phyloP scores from a whole-genome alignment of 2,797 vertebrate species.

The Neosalanx taihuensis region DNA sequence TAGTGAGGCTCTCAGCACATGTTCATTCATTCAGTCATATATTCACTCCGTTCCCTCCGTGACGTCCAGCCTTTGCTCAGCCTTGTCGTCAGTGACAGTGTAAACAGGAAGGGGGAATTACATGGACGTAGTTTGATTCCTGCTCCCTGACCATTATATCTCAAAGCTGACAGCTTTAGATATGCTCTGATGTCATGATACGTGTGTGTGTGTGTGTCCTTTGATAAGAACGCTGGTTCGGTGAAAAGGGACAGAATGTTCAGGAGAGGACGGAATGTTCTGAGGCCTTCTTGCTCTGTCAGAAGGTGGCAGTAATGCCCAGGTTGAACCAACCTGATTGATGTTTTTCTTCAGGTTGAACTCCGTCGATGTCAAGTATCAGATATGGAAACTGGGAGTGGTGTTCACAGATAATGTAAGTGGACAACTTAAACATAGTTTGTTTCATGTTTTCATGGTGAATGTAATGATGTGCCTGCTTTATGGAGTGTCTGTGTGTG shows the following conservation, averaged over 20 bases:
- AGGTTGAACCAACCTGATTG: constrained; percentile 11
- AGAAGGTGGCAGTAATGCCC: constrained; percentile 30
- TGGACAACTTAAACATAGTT: constrained; percentile 10
- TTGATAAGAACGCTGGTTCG: not conserved
- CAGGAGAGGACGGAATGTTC: not conserved
- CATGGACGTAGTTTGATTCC: too few relatives aligned
- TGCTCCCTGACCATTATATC: too few relatives aligned
- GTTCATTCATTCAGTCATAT: too few relatives aligned
- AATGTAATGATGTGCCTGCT: not conserved
- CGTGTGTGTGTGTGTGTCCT: constrained; percentile 5
- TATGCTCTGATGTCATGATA: not conserved
- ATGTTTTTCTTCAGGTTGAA: constrained; percentile 52
- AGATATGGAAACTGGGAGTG: constrained; percentile 76
- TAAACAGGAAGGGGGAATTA: too few relatives aligned
- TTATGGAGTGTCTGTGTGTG: not conserved
- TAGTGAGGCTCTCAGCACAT: too few relatives aligned
- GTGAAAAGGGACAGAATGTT: not conserved
- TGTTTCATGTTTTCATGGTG: not conserved
- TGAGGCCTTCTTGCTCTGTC: not conserved
- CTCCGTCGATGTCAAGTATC: constrained; percentile 71
- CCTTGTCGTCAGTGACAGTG: too few relatives aligned
- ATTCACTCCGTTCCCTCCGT: too few relatives aligned
- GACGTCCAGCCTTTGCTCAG: too few relatives aligned
- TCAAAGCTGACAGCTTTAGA: not conserved
- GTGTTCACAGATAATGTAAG: constrained; percentile 75